Evolutionary conservation across 2,888 invertebrate species (phyloP).

Genomic region (Phlogophora meticulosa): DNA sequence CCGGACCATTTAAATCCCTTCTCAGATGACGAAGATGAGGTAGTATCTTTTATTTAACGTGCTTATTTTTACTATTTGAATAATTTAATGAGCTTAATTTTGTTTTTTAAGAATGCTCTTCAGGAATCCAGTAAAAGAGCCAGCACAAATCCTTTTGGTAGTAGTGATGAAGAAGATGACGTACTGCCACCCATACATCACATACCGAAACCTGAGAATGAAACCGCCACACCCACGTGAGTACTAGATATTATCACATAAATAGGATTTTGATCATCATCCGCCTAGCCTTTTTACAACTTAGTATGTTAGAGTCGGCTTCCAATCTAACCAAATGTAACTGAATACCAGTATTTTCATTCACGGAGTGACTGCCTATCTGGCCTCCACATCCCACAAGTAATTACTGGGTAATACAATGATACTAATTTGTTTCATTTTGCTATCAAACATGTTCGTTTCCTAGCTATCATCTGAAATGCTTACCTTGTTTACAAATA

Average conservation of each 20-base stretch:
- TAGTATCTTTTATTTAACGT: conserved; percentile 45
- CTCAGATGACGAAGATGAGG: conserved; percentile 92
- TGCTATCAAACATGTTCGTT: too few relatives aligned
- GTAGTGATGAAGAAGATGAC: conserved; percentile 92
- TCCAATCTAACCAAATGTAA: too few relatives aligned
- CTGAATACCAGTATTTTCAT: too few relatives aligned
- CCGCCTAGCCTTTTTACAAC: too few relatives aligned
- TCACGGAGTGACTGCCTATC: too few relatives aligned
- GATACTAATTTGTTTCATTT: too few relatives aligned
- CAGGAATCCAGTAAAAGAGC: conserved; percentile 75
- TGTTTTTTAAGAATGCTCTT: conserved; percentile 76
- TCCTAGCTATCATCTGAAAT: too few relatives aligned
- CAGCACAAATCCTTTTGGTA: conserved; percentile 93
- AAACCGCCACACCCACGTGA: conserved; percentile 78
- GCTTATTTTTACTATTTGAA: not conserved
- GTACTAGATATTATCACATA: conserved; percentile 53
- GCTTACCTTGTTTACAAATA: too few relatives aligned
- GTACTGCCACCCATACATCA: conserved; percentile 80
- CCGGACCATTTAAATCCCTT: conserved; percentile 97
- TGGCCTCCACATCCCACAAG: too few relatives aligned
- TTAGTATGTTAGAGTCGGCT: too few relatives aligned
- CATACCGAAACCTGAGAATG: conserved; percentile 70
- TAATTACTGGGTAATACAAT: too few relatives aligned
- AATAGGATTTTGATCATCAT: not conserved
- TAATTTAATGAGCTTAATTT: not conserved